These are phyloP conservation scores for Philonicus albiceps DNA, from an alignment of 2,888 invertebrate genomes.

Conservation along the genomic window DNA sequence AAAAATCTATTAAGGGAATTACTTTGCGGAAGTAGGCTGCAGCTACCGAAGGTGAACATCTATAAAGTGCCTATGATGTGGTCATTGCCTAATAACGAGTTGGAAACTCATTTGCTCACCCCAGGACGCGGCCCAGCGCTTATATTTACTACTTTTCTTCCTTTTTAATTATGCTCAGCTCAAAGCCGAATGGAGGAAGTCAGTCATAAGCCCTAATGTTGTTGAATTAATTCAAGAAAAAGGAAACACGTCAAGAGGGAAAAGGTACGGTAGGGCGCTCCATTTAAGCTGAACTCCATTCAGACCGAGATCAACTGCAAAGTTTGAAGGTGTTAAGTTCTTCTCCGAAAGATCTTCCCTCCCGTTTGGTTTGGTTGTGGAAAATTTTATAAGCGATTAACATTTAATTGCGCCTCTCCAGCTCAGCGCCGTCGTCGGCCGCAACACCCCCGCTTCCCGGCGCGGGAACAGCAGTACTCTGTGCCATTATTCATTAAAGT, in stretches of 20 bases:
- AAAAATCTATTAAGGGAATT: neutral
- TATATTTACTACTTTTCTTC: slow-evolving; percentile 2
- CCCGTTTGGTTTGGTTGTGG: neutral
- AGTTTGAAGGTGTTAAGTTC: slow-evolving; percentile 39
- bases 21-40: neutral
- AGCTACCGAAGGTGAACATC: neutral
- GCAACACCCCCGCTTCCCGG: neutral
- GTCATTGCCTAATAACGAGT: slow-evolving; percentile 7
- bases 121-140: neutral
- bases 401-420: slow-evolving; percentile 39
- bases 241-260: neutral
- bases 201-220: slow-evolving; percentile 32
- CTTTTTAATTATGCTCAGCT: slow-evolving; percentile 17
- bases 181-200: neutral
- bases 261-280: neutral
- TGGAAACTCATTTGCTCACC: neutral
- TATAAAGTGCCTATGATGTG: neutral
- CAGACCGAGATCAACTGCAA: slow-evolving; percentile 14
- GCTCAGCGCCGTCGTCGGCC: neutral
- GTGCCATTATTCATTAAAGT: slow-evolving; percentile 37
- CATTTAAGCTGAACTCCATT: neutral
- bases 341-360: slow-evolving; percentile 14
- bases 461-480: neutral
- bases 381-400: slow-evolving; percentile 40
- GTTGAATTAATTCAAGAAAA: slow-evolving; percentile 38